Percentiles rank a stretch among this genome's conserved stretches.
phyloP scores from a whole-genome alignment of 2,113 vertebrate genomes.

The Brachirus orientalis region DNA sequence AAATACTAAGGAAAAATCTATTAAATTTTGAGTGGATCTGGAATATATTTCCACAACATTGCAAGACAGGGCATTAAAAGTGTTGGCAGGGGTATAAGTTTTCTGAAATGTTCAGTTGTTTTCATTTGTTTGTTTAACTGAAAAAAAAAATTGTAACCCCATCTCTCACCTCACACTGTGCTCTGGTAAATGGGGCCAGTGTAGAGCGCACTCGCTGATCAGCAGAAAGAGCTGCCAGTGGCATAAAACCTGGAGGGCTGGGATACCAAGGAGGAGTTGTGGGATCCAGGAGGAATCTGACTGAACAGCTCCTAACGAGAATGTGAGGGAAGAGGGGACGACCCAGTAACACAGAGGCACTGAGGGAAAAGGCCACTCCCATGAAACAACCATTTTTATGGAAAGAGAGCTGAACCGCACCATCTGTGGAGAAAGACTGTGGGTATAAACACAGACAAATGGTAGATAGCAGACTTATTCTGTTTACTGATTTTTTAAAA shows the following conservation, averaged over 20 bases:
- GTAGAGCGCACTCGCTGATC: slow-evolving; percentile 72
- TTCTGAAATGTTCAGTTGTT: too few relatives aligned
- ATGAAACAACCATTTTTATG: slow-evolving; percentile 86
- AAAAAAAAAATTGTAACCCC: neutral
- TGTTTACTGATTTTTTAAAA: neutral
- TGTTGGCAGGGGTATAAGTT: too few relatives aligned
- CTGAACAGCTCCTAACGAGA: slow-evolving; percentile 85
- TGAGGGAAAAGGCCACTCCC: slow-evolving; percentile 84
- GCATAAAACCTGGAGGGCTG: slow-evolving; percentile 77
- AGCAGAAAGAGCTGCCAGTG: slow-evolving; percentile 75
- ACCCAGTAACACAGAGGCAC: slow-evolving; percentile 69
- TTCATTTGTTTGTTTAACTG: too few relatives aligned
- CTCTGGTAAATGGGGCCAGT: slow-evolving; percentile 69
- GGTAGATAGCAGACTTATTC: neutral
- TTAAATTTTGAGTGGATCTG: too few relatives aligned
- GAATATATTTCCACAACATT: too few relatives aligned
- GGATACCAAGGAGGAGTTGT: slow-evolving; percentile 82
- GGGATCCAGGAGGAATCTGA: slow-evolving; percentile 85
- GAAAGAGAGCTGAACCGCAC: slow-evolving; percentile 85
- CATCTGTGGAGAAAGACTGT: slow-evolving; percentile 63
- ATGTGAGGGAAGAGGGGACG: slow-evolving; percentile 86
- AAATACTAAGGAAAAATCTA: too few relatives aligned
- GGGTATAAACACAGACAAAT: slow-evolving; percentile 7
- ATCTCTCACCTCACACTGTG: slow-evolving; percentile 85
- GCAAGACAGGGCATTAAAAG: too few relatives aligned